A percentile compares a stretch with the other conserved stretches of the same genome.
Conservation (phyloP, 2,797 vertebrate genomes). For the Astyanax mexicanus region DNA sequence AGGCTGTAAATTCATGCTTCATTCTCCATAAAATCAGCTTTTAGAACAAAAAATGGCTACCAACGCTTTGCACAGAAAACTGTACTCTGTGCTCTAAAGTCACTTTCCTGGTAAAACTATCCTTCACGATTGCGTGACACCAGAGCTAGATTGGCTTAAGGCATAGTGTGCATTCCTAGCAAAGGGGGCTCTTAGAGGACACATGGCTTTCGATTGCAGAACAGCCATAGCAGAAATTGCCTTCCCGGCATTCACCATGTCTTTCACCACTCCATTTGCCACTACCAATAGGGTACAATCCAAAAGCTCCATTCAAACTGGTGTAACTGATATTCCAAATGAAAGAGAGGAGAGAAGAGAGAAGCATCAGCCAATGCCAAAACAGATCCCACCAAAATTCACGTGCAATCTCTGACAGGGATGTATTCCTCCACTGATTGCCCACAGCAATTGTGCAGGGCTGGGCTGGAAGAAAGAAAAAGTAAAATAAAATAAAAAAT, state of each 20-base stretch:
- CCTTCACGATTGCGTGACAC: background rate
- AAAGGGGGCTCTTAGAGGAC: constrained; percentile 5
- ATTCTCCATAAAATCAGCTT: no score
- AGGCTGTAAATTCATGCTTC: background rate
- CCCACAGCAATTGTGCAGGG: constrained; percentile 66
- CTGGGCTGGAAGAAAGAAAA: constrained; percentile 64
- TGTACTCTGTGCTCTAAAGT: background rate
- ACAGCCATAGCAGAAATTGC: constrained; percentile 31
- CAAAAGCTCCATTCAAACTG: constrained; percentile 29
- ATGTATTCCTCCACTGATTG: constrained; percentile 72
- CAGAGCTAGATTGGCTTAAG: constrained; percentile 16
- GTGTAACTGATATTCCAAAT: constrained; percentile 15
- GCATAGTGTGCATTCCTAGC: constrained; percentile 12
- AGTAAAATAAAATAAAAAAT: constrained; percentile 21
- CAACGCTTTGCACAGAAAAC: constrained; percentile 10
- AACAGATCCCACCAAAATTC: constrained; percentile 54
- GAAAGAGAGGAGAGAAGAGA: constrained; percentile 30
- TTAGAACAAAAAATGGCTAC: background rate
- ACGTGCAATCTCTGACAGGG: constrained; percentile 64
- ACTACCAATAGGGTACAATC: constrained; percentile 22
- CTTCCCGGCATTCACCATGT: constrained; percentile 29
- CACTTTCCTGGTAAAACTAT: constrained; percentile 6
- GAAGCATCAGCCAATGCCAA: constrained; percentile 11
- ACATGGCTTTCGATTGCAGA: constrained; percentile 8
- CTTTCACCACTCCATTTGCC: constrained; percentile 4